These are phyloP conservation scores for Catharus ustulatus DNA, from an alignment of 2,797 vertebrate species.

Conservation along the genomic window DNA sequence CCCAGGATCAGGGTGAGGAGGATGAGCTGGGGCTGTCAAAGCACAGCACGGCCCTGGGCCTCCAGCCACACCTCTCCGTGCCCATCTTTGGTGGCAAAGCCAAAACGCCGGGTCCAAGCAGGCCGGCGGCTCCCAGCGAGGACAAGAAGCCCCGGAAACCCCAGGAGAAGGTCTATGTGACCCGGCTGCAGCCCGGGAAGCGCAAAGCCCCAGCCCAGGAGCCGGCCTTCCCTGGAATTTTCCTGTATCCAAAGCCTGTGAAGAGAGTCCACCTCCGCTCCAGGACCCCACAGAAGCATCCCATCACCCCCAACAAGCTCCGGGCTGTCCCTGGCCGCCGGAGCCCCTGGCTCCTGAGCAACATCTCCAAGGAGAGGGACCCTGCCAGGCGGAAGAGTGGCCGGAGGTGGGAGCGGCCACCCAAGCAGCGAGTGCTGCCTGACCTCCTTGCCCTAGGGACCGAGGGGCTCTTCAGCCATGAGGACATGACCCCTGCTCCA, in stretches of 20 bases:
- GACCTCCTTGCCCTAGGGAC: slow-evolving; percentile 6
- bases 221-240: slow-evolving; percentile 86
- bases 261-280: slow-evolving; percentile 63
- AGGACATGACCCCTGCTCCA: background rate
- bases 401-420: slow-evolving; percentile 21
- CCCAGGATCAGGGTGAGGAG: slow-evolving; percentile 49
- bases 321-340: background rate
- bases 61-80: slow-evolving; percentile 80
- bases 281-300: slow-evolving; percentile 58
- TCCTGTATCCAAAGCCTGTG: slow-evolving; percentile 81
- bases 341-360: slow-evolving; percentile 65
- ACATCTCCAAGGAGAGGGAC: slow-evolving; percentile 67
- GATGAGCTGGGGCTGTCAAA: slow-evolving; percentile 62
- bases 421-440: background rate
- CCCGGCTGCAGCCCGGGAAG: slow-evolving; percentile 79
- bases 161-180: slow-evolving; percentile 91
- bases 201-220: slow-evolving; percentile 68
- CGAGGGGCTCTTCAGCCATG: slow-evolving; percentile 32
- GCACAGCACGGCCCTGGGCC: slow-evolving; percentile 51
- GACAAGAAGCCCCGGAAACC: slow-evolving; percentile 58
- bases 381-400: background rate
- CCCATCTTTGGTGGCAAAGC: slow-evolving; percentile 80
- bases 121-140: background rate
- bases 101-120: slow-evolving; percentile 38
- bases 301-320: slow-evolving; percentile 20